Conservation (phyloP, 2,797 vertebrate species). For the Etheostoma perlongum region DNA sequence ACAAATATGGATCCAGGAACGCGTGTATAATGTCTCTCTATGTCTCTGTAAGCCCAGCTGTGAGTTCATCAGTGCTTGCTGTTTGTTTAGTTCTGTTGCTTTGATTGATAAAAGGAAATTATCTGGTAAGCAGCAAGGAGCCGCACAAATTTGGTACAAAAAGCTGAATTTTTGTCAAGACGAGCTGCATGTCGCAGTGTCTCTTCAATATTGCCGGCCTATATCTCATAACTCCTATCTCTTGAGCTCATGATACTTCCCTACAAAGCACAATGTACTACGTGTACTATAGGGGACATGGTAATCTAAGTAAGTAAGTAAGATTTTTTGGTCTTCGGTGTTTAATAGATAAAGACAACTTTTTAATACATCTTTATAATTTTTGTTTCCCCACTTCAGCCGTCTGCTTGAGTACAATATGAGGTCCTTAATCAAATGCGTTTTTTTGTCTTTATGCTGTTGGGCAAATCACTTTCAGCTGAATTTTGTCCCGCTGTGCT, state of each 20-base stretch:
- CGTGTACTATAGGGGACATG: background rate
- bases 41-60: conserved; percentile 40
- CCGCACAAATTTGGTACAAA: conserved; percentile 24
- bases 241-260: background rate
- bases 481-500: background rate
- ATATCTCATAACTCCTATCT: background rate
- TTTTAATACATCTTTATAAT: conserved; percentile 14
- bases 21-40: conserved; percentile 4
- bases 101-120: conserved; percentile 59
- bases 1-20: conserved; percentile 40
- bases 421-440: conserved; percentile 13
- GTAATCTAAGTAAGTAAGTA: too few species aligned
- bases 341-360: conserved; percentile 11
- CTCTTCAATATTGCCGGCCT: background rate
- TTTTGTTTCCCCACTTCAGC: conserved; percentile 13
- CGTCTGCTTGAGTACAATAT: conserved; percentile 7
- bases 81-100: conserved; percentile 51
- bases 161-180: conserved; percentile 42
- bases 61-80: conserved; percentile 38
- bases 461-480: background rate
- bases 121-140: conserved; percentile 33
- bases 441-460: conserved; percentile 22
- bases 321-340: conserved; percentile 17
- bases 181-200: conserved; percentile 12
- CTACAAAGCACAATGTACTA: conserved; percentile 1